A percentile compares a stretch with the other conserved stretches of the same genome.
These are phyloP conservation scores for Darevskia mixta DNA, from an alignment of 2,797 vertebrate species.

Conservation along the genomic window DNA sequence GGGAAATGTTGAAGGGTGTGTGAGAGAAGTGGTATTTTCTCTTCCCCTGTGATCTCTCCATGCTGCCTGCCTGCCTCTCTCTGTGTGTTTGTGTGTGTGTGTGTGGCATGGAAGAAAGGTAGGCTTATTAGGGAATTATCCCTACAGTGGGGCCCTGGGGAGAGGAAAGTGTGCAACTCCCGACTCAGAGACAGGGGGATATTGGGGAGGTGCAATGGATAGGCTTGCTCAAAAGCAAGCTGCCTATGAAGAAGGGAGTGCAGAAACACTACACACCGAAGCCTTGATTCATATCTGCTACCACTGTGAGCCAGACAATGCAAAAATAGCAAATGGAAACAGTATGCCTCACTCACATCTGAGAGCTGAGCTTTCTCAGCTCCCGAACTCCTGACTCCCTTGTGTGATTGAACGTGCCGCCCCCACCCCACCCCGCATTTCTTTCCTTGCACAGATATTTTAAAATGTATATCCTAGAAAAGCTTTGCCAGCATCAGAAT, in stretches of 20 bases:
- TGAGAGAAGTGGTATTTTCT: background rate
- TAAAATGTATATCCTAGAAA: background rate
- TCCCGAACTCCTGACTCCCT: slow-evolving; percentile 54
- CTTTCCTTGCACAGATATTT: slow-evolving; percentile 34
- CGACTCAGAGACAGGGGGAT: slow-evolving; percentile 32
- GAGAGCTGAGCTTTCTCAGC: slow-evolving; percentile 41
- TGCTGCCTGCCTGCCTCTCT: background rate
- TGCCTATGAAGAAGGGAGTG: slow-evolving; percentile 21
- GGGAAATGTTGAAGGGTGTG: background rate
- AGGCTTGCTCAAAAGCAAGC: slow-evolving; percentile 43
- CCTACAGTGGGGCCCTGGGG: background rate
- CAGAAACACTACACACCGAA: slow-evolving; percentile 35
- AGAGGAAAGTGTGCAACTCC: background rate
- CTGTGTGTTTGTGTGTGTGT: background rate
- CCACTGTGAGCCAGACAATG: slow-evolving; percentile 53
- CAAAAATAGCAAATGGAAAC: slow-evolving; percentile 60
- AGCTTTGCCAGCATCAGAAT: slow-evolving; percentile 35
- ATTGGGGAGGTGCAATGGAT: slow-evolving; percentile 30
- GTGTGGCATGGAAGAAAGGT: background rate
- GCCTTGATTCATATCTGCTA: slow-evolving; percentile 43
- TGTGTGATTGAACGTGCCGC: slow-evolving; percentile 37
- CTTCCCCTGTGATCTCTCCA: background rate
- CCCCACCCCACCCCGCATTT: slow-evolving; percentile 26
- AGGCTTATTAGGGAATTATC: background rate
- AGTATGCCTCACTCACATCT: slow-evolving; percentile 42